These are phyloP conservation scores for Rana temporaria DNA, from an alignment of 2,113 vertebrate genomes.

Conservation along the genomic window DNA sequence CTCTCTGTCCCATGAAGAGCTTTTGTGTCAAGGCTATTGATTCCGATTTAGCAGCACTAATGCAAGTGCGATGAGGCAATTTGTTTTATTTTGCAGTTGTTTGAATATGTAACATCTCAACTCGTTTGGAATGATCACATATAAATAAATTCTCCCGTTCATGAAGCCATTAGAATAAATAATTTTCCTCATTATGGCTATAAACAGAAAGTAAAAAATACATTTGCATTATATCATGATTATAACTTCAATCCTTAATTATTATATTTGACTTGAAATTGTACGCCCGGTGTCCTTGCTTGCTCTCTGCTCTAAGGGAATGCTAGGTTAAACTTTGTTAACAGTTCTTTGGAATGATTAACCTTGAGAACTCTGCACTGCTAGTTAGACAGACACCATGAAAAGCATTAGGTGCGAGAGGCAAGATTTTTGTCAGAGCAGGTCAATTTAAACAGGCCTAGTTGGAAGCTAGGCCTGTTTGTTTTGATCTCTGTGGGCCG, in stretches of 20 bases:
- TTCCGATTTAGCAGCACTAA: slow-evolving; percentile 32
- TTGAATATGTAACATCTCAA: slow-evolving; percentile 39
- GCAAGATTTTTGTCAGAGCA: too few relatives aligned
- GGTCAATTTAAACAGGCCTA: too few relatives aligned
- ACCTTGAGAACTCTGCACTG: slow-evolving; percentile 6
- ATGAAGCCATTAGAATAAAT: slow-evolving; percentile 53
- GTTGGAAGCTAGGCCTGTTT: too few relatives aligned
- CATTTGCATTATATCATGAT: slow-evolving; percentile 44
- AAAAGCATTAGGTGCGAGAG: too few relatives aligned
- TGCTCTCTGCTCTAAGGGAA: neutral
- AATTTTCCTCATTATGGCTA: slow-evolving; percentile 15
- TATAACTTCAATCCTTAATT: slow-evolving; percentile 31
- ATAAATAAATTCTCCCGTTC: slow-evolving; percentile 37
- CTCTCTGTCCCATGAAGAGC: slow-evolving; percentile 43
- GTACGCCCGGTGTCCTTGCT: neutral
- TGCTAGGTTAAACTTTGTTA: neutral
- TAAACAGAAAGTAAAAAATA: slow-evolving; percentile 27
- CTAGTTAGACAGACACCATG: too few relatives aligned
- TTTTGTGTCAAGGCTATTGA: slow-evolving; percentile 52
- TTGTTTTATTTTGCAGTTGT: slow-evolving; percentile 45
- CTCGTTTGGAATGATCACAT: slow-evolving; percentile 41
- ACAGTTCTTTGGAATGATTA: neutral
- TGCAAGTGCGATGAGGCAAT: slow-evolving; percentile 46
- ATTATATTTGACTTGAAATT: slow-evolving; percentile 4
- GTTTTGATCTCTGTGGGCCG: too few relatives aligned